Conservation (phyloP, 2,888 invertebrate species). For the Lasioglossum figueresi region DNA sequence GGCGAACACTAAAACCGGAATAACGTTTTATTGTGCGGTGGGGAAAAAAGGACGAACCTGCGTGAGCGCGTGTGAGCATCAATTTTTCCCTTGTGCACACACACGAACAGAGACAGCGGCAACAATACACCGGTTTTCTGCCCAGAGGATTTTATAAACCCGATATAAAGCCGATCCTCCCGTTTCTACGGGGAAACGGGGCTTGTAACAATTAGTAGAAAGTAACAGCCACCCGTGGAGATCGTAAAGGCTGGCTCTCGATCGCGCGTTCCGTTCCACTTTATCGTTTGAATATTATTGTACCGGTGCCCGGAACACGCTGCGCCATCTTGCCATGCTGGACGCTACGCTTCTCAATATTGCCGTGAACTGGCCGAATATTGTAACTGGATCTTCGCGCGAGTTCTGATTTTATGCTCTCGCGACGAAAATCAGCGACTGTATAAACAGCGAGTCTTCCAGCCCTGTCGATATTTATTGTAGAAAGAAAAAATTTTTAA, state of each 20-base stretch:
- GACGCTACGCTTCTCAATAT: background rate
- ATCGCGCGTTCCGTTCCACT: constrained; percentile 2
- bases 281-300: constrained; percentile 3
- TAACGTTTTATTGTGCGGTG: constrained; percentile 60
- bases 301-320: background rate
- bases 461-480: background rate
- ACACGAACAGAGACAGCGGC: background rate
- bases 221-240: constrained; percentile 13
- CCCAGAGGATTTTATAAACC: constrained; percentile 38
- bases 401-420: background rate
- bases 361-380: background rate
- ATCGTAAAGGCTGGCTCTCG: constrained; percentile 5
- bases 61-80: constrained; percentile 3
- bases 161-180: constrained; percentile 25
- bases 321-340: background rate
- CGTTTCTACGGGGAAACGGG: constrained; percentile 1
- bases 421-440: background rate
- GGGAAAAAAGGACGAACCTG: constrained; percentile 5
- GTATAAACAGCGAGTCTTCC: background rate
- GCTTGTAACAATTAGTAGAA: constrained; percentile 18
- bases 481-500: background rate
- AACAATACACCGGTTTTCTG: constrained; percentile 23
- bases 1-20: constrained; percentile 62
- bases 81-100: background rate
- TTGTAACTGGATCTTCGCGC: background rate